These are phyloP conservation scores for Tiliacea aurago DNA, from an alignment of 2,888 invertebrate genomes.

Conservation along the genomic window DNA sequence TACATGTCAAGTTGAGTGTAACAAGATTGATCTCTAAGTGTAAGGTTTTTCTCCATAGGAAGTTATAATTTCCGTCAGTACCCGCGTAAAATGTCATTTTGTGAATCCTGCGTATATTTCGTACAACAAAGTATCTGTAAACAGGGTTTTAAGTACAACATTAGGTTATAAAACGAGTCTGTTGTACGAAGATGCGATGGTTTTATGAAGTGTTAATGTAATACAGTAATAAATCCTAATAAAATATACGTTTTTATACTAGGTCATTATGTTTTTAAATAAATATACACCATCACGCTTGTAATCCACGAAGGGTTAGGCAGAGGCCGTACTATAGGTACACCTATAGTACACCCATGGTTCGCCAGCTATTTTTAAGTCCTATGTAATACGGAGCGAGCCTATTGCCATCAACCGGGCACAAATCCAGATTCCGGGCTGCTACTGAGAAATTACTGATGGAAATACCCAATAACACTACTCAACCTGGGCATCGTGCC, in stretches of 20 bases:
- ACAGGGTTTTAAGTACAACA: slow-evolving; percentile 37
- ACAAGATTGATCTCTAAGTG: slow-evolving; percentile 48
- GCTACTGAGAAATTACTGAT: not conserved
- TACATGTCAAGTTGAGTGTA: slow-evolving; percentile 36
- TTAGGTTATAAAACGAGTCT: slow-evolving; percentile 35
- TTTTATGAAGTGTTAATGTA: slow-evolving; percentile 31
- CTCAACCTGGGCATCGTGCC: not conserved
- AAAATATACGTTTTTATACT: slow-evolving; percentile 4
- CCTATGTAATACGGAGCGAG: too few relatives aligned
- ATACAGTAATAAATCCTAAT: not conserved
- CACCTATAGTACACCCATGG: too few relatives aligned
- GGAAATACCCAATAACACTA: not conserved
- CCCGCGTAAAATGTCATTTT: slow-evolving; percentile 32
- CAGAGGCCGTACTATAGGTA: too few relatives aligned
- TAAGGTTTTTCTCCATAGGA: slow-evolving; percentile 41
- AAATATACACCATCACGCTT: too few relatives aligned
- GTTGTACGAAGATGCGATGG: slow-evolving; percentile 11
- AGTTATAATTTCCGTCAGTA: slow-evolving; percentile 52
- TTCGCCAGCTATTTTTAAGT: too few relatives aligned
- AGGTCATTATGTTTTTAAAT: not conserved
- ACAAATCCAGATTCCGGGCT: not conserved
- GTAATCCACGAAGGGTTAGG: too few relatives aligned
- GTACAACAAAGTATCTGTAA: slow-evolving; percentile 37
- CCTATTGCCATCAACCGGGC: not conserved
- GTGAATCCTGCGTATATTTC: slow-evolving; percentile 35